phyloP scores from a whole-genome alignment of 1,140 invertebrate genomes.

The Heliconius himera region DNA sequence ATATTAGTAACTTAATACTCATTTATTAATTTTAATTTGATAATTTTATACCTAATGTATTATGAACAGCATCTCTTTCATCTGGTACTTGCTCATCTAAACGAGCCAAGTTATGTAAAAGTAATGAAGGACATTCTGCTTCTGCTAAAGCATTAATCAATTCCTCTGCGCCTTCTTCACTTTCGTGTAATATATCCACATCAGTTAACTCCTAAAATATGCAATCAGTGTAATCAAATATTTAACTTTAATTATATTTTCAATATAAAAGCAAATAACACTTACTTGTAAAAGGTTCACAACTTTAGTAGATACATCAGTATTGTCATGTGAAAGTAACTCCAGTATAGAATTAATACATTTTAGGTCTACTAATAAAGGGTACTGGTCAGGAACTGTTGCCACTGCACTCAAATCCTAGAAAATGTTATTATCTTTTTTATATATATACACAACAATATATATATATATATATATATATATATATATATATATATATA shows the following conservation, averaged over 20 bases:
- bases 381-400: conserved; percentile 97
- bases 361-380: conserved; percentile 93
- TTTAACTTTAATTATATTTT: background rate
- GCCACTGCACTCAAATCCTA: conserved; percentile 97
- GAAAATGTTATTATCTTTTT: conserved; percentile 27
- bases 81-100: conserved; percentile 97
- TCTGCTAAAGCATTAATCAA: conserved; percentile 91
- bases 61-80: conserved; percentile 98
- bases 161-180: conserved; percentile 89
- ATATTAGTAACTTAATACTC: background rate
- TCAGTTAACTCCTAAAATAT: conserved; percentile 94
- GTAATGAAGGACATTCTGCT: conserved; percentile 94
- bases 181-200: conserved; percentile 96
- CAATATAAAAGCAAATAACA: conserved; percentile 4
- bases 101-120: conserved; percentile 96
- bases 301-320: conserved; percentile 93
- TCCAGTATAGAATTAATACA: conserved; percentile 95
- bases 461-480: too few species aligned
- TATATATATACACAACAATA: too few species aligned
- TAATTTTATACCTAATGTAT: conserved; percentile 88
- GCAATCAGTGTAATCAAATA: background rate
- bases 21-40: background rate
- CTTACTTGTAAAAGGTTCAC: conserved; percentile 88
- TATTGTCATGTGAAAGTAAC: conserved; percentile 97
- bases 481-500: too few species aligned